Base-by-base conservation (phyloP, 2,797 vertebrate genomes). In the Vespertilio murinus region DNA sequence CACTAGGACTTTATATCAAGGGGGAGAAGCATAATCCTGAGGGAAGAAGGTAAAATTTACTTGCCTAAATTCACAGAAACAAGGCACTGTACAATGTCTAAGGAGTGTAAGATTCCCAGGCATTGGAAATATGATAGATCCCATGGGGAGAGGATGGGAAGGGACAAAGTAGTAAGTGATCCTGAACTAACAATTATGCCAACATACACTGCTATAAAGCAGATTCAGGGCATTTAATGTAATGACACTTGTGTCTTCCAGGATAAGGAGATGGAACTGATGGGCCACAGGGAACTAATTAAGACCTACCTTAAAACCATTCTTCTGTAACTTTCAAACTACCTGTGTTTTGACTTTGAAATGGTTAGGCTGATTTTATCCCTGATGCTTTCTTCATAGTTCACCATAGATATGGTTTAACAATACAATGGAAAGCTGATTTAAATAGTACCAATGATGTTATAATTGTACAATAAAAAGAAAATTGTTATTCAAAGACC, bases 261-360 rank as follows among this genome's bases (percentile, higher is more conserved):
- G 11, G 28, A 30, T 52, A 69, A 93, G 47, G 47, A 67, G n/a
- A 54, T 40, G 30, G 14, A 75, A 81, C 65, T n/a, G 54, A 56
- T 40, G 8, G 59, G 8, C 49, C 30, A 45, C 6, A 47, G 20
- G 25, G 45, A 92, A 45, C 33, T 69, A 61, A 14, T 8, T 52
- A 54, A 91, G 30, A 70, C 30, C 30, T 65, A 33, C 33, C 30
- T 91, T 85, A 54, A 92, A 83, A 78, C 11, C 20, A 69, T 28
- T 56, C 47, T 52, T 65, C 18, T 52, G 4, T 49, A 28, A 45
- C 54, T 70, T 96, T 89, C 33, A 65, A 85, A 92, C 28, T 80
- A 54, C 30, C 35, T 40, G 17, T 83, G 30, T 54, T 93, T 95
- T 70, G 7, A 82, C 81, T 85, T 89, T 78, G 59, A 94, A 77